These are phyloP conservation scores for Limnephilus marmoratus DNA, from an alignment of 2,888 invertebrate species.

Conservation along the genomic window DNA sequence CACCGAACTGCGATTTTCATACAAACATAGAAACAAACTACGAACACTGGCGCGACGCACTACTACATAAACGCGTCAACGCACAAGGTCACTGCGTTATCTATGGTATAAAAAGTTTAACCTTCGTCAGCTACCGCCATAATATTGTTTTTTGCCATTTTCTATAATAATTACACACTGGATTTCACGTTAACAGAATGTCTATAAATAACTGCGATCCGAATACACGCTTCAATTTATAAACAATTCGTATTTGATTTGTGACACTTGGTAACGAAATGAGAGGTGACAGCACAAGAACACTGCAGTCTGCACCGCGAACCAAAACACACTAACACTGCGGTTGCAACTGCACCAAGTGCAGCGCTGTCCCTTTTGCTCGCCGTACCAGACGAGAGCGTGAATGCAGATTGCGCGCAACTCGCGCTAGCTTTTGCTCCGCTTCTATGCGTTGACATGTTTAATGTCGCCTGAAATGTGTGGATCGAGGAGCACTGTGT, in stretches of 20 bases:
- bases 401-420: background rate
- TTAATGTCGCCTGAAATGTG: constrained; percentile 21
- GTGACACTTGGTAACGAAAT: background rate
- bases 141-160: background rate
- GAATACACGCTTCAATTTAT: background rate
- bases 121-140: constrained; percentile 48
- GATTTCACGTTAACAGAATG: constrained; percentile 4
- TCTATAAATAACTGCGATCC: background rate
- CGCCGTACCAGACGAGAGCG: background rate
- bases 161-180: background rate
- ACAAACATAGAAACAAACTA: background rate
- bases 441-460: background rate
- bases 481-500: constrained; percentile 5
- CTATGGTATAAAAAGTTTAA: constrained; percentile 59
- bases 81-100: constrained; percentile 60
- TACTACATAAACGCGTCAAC: constrained; percentile 30
- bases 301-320: constrained; percentile 46
- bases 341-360: constrained; percentile 48
- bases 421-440: background rate
- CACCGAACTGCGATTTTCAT: constrained; percentile 19
- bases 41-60: background rate
- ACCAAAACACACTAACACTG: constrained; percentile 33
- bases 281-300: background rate
- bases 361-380: background rate
- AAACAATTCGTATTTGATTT: background rate